These are phyloP conservation scores for Taurulus bubalis DNA, from an alignment of 2,113 vertebrate species.

Conservation along the genomic window DNA sequence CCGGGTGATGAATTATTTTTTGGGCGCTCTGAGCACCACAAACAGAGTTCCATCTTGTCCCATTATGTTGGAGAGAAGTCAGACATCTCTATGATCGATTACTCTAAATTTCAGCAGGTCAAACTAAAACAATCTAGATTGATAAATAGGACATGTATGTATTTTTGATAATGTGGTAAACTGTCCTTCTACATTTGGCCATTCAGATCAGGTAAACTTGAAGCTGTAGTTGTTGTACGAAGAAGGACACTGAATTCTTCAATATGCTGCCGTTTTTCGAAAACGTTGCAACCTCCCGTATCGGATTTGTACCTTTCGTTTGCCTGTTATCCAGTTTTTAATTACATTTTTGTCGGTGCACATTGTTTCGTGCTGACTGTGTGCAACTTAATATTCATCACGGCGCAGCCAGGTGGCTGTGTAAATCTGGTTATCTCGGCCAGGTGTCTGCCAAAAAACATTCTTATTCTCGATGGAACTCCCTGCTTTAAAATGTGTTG, in stretches of 20 bases:
- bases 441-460: slow-evolving; percentile 45
- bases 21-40: background rate
- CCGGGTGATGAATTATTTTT: no score
- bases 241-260: background rate
- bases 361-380: slow-evolving; percentile 15
- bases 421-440: background rate
- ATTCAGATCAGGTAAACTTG: background rate
- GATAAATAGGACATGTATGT: background rate
- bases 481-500: slow-evolving; percentile 25
- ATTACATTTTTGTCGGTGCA: slow-evolving; percentile 25
- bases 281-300: background rate
- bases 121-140: no score
- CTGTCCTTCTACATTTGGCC: background rate
- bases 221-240: background rate
- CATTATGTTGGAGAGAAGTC: background rate
- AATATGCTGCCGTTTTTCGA: background rate
- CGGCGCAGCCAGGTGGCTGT: slow-evolving; percentile 24
- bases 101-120: background rate
- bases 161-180: background rate
- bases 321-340: slow-evolving; percentile 36
- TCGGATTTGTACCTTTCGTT: background rate
- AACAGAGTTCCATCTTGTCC: background rate
- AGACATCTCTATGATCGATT: background rate
- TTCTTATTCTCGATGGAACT: slow-evolving; percentile 7
- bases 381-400: slow-evolving; percentile 16